Evolutionary conservation across 2,888 invertebrate genomes (phyloP), one percentile per base, ranked within the genome.

Genomic region (Eupithecia inturbata): DNA sequence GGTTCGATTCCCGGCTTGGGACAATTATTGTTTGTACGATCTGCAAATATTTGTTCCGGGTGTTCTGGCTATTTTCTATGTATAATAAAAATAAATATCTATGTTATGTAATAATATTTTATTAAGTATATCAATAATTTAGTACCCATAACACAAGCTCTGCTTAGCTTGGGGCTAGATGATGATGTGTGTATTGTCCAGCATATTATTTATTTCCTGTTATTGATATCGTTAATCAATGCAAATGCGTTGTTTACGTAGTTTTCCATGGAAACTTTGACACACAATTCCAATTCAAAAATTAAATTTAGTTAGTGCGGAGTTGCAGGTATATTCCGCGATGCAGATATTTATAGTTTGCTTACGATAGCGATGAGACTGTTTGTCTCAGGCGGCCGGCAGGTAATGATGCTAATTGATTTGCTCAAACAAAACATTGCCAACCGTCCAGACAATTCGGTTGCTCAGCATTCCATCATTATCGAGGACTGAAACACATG

Each of bases 171-270:
- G n/a, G n/a, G n/a, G n/a, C n/a, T n/a, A n/a, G n/a, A n/a, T n/a
- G n/a, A n/a, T n/a, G n/a, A n/a, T n/a, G n/a, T n/a, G n/a, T n/a
- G n/a, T n/a, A n/a, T n/a, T n/a, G n/a, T n/a, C n/a, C n/a, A n/a
- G n/a, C n/a, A n/a, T n/a, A n/a, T n/a, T n/a, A n/a, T n/a, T n/a
- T 79, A 75, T 76, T 79, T 82, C 80, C 78, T 80, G 77, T 77
- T 78, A 77, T 72, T 77, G 80, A 75, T 79, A 77, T 76, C 73
- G 74, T 70, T 74, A 71, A 71, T 66, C 60, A 70, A 72, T 75
- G 63, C 68, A 73, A 60, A 19, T 49, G 41, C 31, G 60, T 31
- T 62, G 64, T 68, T 63, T 39, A 67, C 22, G 2, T 67, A 22
- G 26, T 69, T 62, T 36, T 66, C 33, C 22, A 1, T 36, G n/a